phyloP scores from a whole-genome alignment of 2,113 vertebrate species.

The Dinomys branickii region DNA sequence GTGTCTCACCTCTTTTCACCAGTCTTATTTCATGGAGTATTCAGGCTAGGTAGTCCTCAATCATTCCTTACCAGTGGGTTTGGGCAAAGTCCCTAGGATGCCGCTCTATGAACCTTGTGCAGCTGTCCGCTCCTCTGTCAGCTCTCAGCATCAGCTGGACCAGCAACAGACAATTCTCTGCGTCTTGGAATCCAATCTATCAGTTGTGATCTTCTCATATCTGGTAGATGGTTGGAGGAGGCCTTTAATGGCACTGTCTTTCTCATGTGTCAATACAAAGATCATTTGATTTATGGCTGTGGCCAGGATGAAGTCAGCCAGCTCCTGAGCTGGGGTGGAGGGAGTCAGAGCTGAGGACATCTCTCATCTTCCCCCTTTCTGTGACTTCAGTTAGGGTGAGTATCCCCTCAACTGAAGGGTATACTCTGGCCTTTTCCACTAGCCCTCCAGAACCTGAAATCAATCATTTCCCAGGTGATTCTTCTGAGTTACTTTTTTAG shows the following conservation, averaged over 20 bases:
- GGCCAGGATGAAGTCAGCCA: neutral
- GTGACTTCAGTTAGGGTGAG: neutral
- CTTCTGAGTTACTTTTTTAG: neutral
- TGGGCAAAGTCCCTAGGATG: neutral
- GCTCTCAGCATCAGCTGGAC: neutral
- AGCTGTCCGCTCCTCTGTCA: neutral
- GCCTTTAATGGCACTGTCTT: neutral
- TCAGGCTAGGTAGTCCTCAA: neutral
- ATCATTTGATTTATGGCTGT: neutral
- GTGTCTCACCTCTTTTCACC: neutral
- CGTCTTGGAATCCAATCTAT: neutral
- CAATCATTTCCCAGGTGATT: neutral
- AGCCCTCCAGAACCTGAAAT: neutral
- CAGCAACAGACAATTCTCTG: neutral
- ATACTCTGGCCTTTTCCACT: neutral
- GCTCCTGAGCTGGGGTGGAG: neutral
- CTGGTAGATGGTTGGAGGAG: neutral
- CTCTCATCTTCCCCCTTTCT: neutral
- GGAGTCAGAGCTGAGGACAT: neutral
- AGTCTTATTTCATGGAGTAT: neutral
- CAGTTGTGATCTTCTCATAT: neutral
- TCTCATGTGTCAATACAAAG: neutral
- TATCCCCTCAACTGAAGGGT: neutral
- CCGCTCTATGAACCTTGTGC: constrained; percentile 1
- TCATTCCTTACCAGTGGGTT: neutral